phyloP scores from a whole-genome alignment of 2,888 invertebrate genomes.

The Troides oblongomaculatus region DNA sequence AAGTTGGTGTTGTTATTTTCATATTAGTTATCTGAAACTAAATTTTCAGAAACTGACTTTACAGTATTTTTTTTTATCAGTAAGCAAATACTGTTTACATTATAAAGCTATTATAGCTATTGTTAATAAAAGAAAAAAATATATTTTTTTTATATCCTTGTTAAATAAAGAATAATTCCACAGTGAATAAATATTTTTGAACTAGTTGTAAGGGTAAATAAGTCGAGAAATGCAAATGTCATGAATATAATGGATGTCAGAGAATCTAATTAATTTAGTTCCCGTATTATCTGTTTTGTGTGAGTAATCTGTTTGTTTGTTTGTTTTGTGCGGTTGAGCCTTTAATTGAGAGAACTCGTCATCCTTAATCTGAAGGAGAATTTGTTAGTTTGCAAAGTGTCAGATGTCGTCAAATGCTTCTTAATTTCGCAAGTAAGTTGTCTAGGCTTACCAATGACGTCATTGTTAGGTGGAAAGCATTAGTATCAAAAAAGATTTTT shows the following conservation, averaged over 20 bases:
- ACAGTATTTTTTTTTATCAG: no score
- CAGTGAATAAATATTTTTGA: no score
- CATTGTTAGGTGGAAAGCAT: background rate
- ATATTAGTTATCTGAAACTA: no score
- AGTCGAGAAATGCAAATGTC: background rate
- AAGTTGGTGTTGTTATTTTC: no score
- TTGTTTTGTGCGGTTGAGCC: constrained; percentile 19
- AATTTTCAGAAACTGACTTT: no score
- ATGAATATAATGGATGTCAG: background rate
- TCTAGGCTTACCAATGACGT: constrained; percentile 8
- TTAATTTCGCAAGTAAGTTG: constrained; percentile 13
- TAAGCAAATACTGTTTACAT: no score
- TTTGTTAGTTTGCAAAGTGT: constrained; percentile 25
- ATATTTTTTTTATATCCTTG: no score
- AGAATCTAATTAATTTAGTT: constrained; percentile 16
- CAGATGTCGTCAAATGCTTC: constrained; percentile 22
- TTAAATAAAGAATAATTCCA: no score
- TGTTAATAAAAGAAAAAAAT: no score
- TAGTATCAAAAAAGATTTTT: background rate
- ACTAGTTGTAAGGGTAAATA: background rate
- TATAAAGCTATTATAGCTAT: no score
- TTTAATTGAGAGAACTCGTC: constrained; percentile 28
- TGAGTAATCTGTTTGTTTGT: constrained; percentile 22
- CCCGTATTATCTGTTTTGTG: constrained; percentile 16
- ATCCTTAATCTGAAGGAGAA: constrained; percentile 24